A percentile compares a stretch with the other conserved stretches of the same genome.
Evolutionary conservation across 2,113 vertebrate species (phyloP).

Genomic region (Otolemur garnettii): DNA sequence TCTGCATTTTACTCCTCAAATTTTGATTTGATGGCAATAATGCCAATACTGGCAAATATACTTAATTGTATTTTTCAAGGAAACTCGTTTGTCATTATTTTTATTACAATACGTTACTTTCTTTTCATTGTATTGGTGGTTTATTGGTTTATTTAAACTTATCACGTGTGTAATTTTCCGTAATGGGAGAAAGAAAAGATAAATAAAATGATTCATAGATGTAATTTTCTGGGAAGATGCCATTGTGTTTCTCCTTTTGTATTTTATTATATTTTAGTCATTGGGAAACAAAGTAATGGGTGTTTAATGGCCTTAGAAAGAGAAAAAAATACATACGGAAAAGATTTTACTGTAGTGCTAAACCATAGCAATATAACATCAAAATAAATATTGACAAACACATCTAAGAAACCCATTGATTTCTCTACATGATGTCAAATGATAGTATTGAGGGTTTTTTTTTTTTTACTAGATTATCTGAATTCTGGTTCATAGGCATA

Average conservation of each 20-base stretch:
- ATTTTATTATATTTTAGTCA: background rate
- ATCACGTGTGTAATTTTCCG: background rate
- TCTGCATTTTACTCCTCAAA: conserved; percentile 17
- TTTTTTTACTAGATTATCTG: background rate
- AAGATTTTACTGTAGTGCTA: background rate
- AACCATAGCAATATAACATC: background rate
- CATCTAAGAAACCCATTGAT: background rate
- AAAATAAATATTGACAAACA: background rate
- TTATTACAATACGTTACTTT: background rate
- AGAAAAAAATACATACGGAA: background rate
- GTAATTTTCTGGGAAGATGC: background rate
- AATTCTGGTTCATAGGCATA: background rate
- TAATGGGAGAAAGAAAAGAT: background rate
- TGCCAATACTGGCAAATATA: background rate
- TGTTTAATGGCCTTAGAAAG: background rate
- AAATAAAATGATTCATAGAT: background rate
- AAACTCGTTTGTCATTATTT: background rate
- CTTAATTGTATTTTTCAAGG: conserved; percentile 18
- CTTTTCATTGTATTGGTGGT: background rate
- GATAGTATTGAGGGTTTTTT: background rate
- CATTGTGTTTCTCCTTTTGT: background rate
- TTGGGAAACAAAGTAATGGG: background rate
- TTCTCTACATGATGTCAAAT: background rate
- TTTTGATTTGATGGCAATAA: background rate
- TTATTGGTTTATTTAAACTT: background rate